Base-by-base conservation (phyloP, 2,888 invertebrate genomes). In the Clitarchus hookeri region DNA sequence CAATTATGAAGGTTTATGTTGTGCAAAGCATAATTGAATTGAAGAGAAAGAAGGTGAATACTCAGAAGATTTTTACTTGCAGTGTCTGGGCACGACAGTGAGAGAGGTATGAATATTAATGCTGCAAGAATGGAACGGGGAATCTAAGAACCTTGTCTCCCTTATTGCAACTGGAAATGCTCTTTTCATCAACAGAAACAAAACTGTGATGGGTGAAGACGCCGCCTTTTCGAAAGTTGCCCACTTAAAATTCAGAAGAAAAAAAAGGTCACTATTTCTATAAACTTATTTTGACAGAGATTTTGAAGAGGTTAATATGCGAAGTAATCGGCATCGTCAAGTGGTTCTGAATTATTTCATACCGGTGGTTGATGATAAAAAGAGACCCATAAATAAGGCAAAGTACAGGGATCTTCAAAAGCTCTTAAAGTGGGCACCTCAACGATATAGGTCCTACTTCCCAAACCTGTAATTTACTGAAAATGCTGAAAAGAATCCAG, bases 1-100 rank as follows among this genome's bases (percentile, higher is more conserved):
- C 88, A 4, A 87, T 89, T 84, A 88, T 88, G 86, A 88, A 89
- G 86, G 88, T 87, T 65, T 88, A 89, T 85, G 86, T 85, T 84
- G 87, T 87, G 19, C 88, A 89, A 82, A 87, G 87, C 54, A 84
- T 88, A 53, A 89, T 89, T 84, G 88, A 88, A 84, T 86, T 87
- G 86, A 85, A 88, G 78, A 86, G 83, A 87, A 87, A 86, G 80
- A 27, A 25, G 9, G 12, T 4, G 9, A 25, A 44, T 6, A 85
- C 79, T 12, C 44, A 80, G 44, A 48, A 48, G 23, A 78, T 25
- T 16, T 26, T 53, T 44, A 44, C 82, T 44, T 82, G 25, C 26
- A 80, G 82, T 82, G 48, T 82, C 4, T 80, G 85, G 85, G 36
- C 65, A 19, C 65, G 65, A 16, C 1, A 16, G n/a, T 65, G 19